A percentile compares a stretch with the other conserved stretches of the same genome.
phyloP scores from a whole-genome alignment of 1,140 invertebrate species.

The Drosophila punjabiensis region DNA sequence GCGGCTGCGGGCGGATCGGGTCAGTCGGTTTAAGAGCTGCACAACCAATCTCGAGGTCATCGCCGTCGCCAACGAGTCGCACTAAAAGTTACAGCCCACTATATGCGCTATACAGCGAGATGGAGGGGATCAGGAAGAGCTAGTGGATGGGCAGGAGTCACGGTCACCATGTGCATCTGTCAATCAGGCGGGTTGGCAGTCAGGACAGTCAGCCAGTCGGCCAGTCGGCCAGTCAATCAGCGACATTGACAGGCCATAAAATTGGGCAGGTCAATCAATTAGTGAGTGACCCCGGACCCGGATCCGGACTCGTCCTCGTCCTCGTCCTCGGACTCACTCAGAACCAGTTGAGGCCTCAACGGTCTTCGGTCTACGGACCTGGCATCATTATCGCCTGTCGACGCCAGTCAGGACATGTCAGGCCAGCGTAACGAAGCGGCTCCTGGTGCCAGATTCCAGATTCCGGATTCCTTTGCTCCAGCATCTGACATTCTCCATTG shows the following conservation, averaged over 20 bases:
- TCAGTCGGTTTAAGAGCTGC: conserved; percentile 38
- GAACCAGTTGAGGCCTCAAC: conserved; percentile 2
- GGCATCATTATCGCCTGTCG: conserved; percentile 51
- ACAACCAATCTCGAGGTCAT: conserved; percentile 46
- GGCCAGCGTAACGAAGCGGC: conserved; percentile 4
- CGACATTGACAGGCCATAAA: conserved; percentile 54
- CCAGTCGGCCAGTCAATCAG: conserved; percentile 44
- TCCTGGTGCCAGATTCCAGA: background rate
- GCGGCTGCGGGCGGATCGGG: conserved; percentile 11
- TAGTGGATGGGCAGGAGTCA: conserved; percentile 1
- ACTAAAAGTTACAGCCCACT: conserved; percentile 44
- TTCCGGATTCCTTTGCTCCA: background rate
- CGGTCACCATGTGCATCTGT: conserved; percentile 28
- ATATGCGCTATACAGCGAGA: background rate
- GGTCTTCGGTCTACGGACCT: conserved; percentile 14
- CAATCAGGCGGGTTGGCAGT: conserved; percentile 29
- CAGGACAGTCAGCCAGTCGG: conserved; percentile 27
- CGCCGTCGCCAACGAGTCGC: conserved; percentile 31
- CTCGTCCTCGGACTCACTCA: background rate
- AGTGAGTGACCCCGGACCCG: conserved; percentile 31
- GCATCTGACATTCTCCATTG: background rate
- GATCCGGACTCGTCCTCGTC: background rate
- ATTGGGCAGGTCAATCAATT: conserved; percentile 66
- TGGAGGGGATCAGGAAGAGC: background rate
- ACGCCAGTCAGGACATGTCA: conserved; percentile 51